phyloP scores from a whole-genome alignment of 2,797 vertebrate genomes.

The Scolopax bukidnonensis region DNA sequence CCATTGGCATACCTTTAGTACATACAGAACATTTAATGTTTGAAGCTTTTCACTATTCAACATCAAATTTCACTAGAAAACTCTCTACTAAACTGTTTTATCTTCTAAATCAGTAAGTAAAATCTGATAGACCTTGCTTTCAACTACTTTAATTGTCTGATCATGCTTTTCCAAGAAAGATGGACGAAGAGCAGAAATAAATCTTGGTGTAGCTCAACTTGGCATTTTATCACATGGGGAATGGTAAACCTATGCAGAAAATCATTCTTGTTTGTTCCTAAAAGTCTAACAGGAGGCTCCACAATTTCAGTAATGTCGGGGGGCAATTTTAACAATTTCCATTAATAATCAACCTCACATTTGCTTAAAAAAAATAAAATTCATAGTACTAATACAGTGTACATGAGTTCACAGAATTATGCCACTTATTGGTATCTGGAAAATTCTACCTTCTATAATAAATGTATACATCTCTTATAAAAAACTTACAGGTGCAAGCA shows the following conservation, averaged over 20 bases:
- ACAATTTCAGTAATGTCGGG: neutral
- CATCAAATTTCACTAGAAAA: constrained; percentile 27
- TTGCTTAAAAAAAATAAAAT: neutral
- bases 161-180: neutral
- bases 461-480: neutral
- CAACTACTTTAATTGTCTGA: neutral
- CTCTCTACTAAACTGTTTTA: neutral
- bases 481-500: neutral
- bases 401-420: neutral
- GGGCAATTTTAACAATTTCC: neutral
- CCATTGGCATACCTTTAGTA: constrained; percentile 18
- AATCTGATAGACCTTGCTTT: neutral
- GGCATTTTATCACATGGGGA: neutral
- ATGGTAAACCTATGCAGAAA: neutral
- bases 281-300: neutral
- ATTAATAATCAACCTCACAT: neutral
- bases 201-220: neutral
- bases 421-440: neutral
- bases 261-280: neutral
- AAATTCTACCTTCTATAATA: neutral
- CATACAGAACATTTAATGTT: constrained; percentile 7
- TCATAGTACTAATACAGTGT: neutral
- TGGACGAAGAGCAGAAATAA: neutral
- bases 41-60: constrained; percentile 32
- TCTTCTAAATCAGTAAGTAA: neutral